Conservation (phyloP, 2,888 invertebrate genomes). For the Drosophila tripunctata region DNA sequence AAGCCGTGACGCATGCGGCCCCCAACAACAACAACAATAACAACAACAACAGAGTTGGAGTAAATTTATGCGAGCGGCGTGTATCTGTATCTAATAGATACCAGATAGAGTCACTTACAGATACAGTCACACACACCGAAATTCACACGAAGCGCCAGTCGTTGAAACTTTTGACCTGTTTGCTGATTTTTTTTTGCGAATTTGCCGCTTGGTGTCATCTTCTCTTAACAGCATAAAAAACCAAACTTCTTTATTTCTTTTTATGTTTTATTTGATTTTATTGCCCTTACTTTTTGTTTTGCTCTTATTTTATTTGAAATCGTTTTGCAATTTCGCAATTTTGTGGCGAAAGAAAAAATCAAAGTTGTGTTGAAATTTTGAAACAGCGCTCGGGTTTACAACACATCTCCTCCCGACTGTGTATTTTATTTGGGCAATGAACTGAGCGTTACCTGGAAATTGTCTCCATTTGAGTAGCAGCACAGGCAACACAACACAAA, state of each 20-base stretch:
- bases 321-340: slow-evolving; percentile 63
- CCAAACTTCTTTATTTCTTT: slow-evolving; percentile 13
- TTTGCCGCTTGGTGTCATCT: slow-evolving; percentile 57
- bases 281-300: background rate
- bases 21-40: slow-evolving; percentile 6
- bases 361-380: slow-evolving; percentile 52
- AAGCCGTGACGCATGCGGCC: slow-evolving; percentile 59
- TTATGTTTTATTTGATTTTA: slow-evolving; percentile 19
- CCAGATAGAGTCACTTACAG: slow-evolving; percentile 34
- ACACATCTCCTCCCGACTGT: slow-evolving; percentile 42
- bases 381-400: slow-evolving; percentile 56
- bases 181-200: background rate
- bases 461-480: slow-evolving; percentile 39
- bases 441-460: slow-evolving; percentile 61
- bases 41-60: background rate
- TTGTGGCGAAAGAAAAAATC: slow-evolving; percentile 4
- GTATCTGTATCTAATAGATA: slow-evolving; percentile 53
- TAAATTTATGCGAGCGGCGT: slow-evolving; percentile 48
- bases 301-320: slow-evolving; percentile 43
- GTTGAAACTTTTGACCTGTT: slow-evolving; percentile 39
- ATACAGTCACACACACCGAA: slow-evolving; percentile 21
- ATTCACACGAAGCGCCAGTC: slow-evolving; percentile 54
- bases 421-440: slow-evolving; percentile 50
- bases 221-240: no score
- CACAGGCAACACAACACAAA: slow-evolving; percentile 1